phyloP scores from a whole-genome alignment of 2,797 vertebrate species.

The Ptychobarbus kaznakovi region DNA sequence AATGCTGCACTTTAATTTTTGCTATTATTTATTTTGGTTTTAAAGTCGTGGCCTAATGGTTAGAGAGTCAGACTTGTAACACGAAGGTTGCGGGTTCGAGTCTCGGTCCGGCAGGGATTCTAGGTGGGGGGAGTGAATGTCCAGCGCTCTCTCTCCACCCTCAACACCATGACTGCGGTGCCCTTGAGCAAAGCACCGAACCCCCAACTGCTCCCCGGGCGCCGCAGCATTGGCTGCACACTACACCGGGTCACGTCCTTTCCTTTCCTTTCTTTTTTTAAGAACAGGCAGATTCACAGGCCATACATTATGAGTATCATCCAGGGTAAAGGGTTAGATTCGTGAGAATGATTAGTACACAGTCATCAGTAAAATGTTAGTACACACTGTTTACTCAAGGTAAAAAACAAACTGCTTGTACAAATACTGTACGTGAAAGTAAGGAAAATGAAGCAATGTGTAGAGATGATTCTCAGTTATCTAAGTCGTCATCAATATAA shows the following conservation, averaged over 20 bases:
- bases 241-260: too few relatives aligned
- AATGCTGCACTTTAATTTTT: not conserved
- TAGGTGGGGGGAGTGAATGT: too few relatives aligned
- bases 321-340: not conserved
- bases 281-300: not conserved
- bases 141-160: too few relatives aligned
- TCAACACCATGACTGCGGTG: too few relatives aligned
- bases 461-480: slow-evolving; percentile 1
- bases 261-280: too few relatives aligned
- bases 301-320: not conserved
- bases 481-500: not conserved
- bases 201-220: too few relatives aligned
- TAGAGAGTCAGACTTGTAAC: too few relatives aligned
- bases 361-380: not conserved
- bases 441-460: slow-evolving; percentile 19
- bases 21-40: not conserved
- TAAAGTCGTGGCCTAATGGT: not conserved
- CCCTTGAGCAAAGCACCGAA: too few relatives aligned
- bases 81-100: too few relatives aligned
- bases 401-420: slow-evolving; percentile 33
- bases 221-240: too few relatives aligned
- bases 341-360: not conserved
- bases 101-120: too few relatives aligned
- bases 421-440: slow-evolving; percentile 23
- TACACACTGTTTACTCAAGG: slow-evolving; percentile 17